phyloP scores from a whole-genome alignment of 2,888 invertebrate genomes.

The Mimumesa dahlbomi region DNA sequence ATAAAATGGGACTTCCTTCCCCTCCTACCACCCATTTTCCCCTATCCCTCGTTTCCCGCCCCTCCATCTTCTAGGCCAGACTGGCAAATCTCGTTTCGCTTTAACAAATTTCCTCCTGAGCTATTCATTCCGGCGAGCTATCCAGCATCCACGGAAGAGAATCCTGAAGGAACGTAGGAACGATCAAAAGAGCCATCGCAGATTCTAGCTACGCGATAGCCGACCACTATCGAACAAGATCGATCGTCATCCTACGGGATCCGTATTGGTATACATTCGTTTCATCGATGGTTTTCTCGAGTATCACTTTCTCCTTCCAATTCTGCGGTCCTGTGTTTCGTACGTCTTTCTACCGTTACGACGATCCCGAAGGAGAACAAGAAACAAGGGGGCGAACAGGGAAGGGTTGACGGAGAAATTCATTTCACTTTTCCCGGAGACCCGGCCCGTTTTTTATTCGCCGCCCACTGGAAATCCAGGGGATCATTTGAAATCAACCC shows the following conservation, averaged over 20 bases:
- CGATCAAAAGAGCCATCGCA: slow-evolving; percentile 38
- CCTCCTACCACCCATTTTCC: too few relatives aligned
- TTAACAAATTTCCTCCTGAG: slow-evolving; percentile 43
- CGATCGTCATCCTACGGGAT: slow-evolving; percentile 43
- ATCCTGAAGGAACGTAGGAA: slow-evolving; percentile 30
- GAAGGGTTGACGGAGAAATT: slow-evolving; percentile 54
- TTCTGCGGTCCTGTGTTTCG: too few relatives aligned
- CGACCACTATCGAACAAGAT: slow-evolving; percentile 39
- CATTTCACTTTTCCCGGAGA: slow-evolving; percentile 64
- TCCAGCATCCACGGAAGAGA: not conserved
- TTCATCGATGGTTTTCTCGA: too few relatives aligned
- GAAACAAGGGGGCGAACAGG: slow-evolving; percentile 5
- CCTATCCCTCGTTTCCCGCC: too few relatives aligned
- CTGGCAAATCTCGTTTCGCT: slow-evolving; percentile 28
- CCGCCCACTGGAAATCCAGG: slow-evolving; percentile 56
- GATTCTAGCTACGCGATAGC: slow-evolving; percentile 23
- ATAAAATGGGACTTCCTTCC: too few relatives aligned
- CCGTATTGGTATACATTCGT: too few relatives aligned
- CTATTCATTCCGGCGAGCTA: slow-evolving; percentile 17
- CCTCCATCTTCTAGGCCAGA: too few relatives aligned
- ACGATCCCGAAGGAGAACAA: not conserved
- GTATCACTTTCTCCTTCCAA: not conserved
- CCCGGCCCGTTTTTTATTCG: slow-evolving; percentile 56
- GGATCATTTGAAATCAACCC: slow-evolving; percentile 72
- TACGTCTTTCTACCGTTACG: too few relatives aligned